These are phyloP conservation scores for Stenolophus ochropezus DNA, from an alignment of 2,888 invertebrate genomes.

Conservation along the genomic window DNA sequence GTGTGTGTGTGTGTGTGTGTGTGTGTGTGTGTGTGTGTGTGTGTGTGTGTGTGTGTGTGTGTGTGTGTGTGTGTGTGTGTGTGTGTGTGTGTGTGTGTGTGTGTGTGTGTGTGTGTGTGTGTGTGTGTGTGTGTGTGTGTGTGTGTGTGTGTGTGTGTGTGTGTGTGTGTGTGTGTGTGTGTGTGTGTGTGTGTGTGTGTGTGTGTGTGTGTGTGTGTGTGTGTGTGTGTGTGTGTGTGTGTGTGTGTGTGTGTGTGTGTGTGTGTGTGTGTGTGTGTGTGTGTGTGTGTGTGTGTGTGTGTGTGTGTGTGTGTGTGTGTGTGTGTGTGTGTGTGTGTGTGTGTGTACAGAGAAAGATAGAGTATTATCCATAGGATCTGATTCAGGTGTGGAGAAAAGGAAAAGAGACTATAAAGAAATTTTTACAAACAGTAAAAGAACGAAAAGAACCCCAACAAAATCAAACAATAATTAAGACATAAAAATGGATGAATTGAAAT, in stretches of 20 bases:
- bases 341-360: too few species aligned
- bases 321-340: not conserved
- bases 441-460: too few species aligned
- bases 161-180: not conserved
- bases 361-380: too few species aligned
- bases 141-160: not conserved
- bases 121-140: not conserved
- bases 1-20: not conserved
- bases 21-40: not conserved
- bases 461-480: too few species aligned
- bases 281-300: not conserved
- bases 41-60: not conserved
- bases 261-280: not conserved
- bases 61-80: not conserved
- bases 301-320: not conserved
- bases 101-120: not conserved
- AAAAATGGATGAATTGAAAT: too few species aligned
- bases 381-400: too few species aligned
- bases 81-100: not conserved
- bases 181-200: not conserved
- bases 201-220: not conserved
- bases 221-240: not conserved
- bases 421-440: too few species aligned
- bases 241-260: not conserved
- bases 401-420: too few species aligned